Evolutionary conservation across 2,113 vertebrate species (phyloP).

Genomic region (Zapus hudsonius): DNA sequence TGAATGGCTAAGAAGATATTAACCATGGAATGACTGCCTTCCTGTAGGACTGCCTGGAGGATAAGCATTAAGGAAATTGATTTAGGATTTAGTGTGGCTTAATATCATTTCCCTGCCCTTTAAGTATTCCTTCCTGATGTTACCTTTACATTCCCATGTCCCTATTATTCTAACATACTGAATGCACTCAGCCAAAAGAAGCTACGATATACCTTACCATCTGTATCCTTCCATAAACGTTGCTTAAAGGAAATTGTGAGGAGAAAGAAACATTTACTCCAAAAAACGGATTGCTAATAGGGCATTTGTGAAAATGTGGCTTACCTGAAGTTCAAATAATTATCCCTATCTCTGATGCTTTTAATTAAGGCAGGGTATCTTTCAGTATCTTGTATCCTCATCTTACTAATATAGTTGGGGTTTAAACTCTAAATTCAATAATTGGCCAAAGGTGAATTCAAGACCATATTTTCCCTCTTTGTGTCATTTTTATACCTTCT

Average conservation of each 20-base stretch:
- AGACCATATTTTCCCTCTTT: not conserved
- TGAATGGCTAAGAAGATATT: not conserved
- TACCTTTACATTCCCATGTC: not conserved
- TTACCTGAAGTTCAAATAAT: too few relatives aligned
- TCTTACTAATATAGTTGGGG: not conserved
- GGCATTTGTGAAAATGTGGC: not conserved
- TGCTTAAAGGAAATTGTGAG: not conserved
- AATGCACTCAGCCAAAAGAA: not conserved
- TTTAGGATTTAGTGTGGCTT: not conserved
- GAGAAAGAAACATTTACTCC: not conserved
- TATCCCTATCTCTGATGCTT: too few relatives aligned
- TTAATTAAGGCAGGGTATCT: not conserved
- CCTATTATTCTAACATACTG: not conserved
- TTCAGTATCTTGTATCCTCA: not conserved
- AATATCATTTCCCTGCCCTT: not conserved
- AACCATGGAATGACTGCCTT: not conserved
- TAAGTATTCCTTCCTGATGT: not conserved
- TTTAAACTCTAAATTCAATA: constrained; percentile 12
- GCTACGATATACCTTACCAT: not conserved
- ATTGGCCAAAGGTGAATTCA: constrained; percentile 8
- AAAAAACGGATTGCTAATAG: not conserved
- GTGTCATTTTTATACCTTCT: not conserved
- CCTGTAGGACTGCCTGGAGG: not conserved
- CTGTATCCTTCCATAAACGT: not conserved
- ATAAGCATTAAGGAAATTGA: not conserved